Evolutionary conservation across 2,888 invertebrate genomes (phyloP).

Genomic region (Mesoligia furuncula): DNA sequence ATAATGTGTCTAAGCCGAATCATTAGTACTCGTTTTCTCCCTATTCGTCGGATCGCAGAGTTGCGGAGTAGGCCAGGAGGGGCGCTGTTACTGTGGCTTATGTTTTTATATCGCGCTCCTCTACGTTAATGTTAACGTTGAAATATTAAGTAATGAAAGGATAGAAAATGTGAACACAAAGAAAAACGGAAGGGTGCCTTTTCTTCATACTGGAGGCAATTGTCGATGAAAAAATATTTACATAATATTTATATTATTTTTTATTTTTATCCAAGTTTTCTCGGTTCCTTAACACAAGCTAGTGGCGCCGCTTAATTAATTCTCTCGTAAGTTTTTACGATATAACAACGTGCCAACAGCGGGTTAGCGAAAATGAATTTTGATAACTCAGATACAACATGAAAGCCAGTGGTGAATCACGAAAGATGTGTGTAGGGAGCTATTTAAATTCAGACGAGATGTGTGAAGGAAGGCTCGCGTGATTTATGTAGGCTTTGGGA

Average conservation of each 20-base stretch:
- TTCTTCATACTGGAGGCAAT: conserved; percentile 30
- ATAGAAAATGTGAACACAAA: conserved; percentile 49
- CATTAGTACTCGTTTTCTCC: conserved; percentile 70
- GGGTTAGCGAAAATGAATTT: conserved; percentile 59
- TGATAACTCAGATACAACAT: conserved; percentile 72
- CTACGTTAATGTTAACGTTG: conserved; percentile 53
- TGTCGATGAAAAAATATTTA: conserved; percentile 54
- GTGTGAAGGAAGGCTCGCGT: conserved; percentile 84
- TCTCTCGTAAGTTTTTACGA: conserved; percentile 60
- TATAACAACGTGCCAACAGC: conserved; percentile 38
- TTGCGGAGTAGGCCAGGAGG: conserved; percentile 40
- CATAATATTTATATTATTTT: conserved; percentile 43
- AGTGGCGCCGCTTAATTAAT: conserved; percentile 60
- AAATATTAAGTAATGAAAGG: conserved; percentile 64
- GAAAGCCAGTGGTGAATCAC: conserved; percentile 78
- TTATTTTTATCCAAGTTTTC: conserved; percentile 39
- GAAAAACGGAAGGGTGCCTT: conserved; percentile 44
- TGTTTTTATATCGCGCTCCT: conserved; percentile 52
- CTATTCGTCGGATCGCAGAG: conserved; percentile 61
- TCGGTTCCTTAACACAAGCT: conserved; percentile 62
- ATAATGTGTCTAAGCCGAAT: conserved; percentile 67
- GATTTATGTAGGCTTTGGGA: conserved; percentile 84
- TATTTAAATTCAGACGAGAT: conserved; percentile 87
- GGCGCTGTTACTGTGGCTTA: conserved; percentile 43
- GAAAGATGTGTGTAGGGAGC: conserved; percentile 80